These are phyloP conservation scores for Blastobasis lacticolella DNA, from an alignment of 2,888 invertebrate genomes.

Conservation along the genomic window DNA sequence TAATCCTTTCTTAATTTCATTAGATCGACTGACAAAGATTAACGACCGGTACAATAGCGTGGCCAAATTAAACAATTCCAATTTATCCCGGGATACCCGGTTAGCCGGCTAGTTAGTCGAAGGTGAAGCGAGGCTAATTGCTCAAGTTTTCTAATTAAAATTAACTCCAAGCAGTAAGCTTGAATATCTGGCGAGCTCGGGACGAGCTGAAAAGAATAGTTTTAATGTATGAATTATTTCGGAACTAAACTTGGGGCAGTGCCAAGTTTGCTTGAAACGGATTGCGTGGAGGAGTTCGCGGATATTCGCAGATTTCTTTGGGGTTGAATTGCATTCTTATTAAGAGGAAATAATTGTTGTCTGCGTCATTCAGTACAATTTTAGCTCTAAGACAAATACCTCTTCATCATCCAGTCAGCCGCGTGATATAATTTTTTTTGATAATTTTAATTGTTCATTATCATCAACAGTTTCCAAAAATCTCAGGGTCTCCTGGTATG, in stretches of 20 bases:
- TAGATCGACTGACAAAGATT: constrained; percentile 30
- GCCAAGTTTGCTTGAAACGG: no score
- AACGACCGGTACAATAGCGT: constrained; percentile 29
- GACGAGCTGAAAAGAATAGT: constrained; percentile 6
- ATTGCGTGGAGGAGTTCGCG: no score
- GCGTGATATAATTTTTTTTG: not conserved
- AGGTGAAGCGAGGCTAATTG: constrained; percentile 37
- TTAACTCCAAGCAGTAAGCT: constrained; percentile 23
- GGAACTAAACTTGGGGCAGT: no score
- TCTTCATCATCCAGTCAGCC: not conserved
- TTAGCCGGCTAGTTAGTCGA: constrained; percentile 31
- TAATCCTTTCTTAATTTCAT: constrained; percentile 15
- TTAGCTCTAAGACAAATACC: not conserved
- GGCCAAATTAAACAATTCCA: constrained; percentile 43
- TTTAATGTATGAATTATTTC: not conserved
- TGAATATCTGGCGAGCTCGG: constrained; percentile 6
- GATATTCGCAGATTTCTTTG: no score
- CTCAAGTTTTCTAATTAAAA: constrained; percentile 50
- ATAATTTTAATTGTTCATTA: not conserved
- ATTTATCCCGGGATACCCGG: constrained; percentile 31
- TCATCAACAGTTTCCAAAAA: no score
- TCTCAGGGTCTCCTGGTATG: no score
- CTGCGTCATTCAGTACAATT: no score
- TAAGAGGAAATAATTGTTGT: no score
- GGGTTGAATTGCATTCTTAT: no score